phyloP scores from a whole-genome alignment of 2,113 vertebrate genomes.

The Microcebus lehilahytsara region DNA sequence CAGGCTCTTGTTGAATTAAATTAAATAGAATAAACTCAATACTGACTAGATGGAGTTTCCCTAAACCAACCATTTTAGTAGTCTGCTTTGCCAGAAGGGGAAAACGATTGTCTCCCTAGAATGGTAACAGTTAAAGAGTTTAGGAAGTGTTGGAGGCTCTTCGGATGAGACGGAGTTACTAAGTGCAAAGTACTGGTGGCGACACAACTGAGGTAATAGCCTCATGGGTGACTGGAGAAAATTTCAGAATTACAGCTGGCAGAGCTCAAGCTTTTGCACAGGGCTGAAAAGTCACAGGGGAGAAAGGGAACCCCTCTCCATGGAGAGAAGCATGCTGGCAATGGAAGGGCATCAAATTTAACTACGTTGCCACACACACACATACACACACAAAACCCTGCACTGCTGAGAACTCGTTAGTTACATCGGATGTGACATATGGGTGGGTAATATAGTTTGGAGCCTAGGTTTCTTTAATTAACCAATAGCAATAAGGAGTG shows the following conservation, averaged over 20 bases:
- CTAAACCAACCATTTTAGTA: not conserved
- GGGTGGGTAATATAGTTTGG: constrained; percentile 71
- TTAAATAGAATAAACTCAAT: constrained; percentile 48
- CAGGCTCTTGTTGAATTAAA: not conserved
- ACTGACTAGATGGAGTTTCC: not conserved
- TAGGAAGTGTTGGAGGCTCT: constrained; percentile 21
- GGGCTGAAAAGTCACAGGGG: constrained; percentile 55
- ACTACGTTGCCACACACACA: constrained; percentile 34
- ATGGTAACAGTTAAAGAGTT: not conserved
- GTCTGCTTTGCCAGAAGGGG: constrained; percentile 22
- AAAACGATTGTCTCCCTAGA: not conserved
- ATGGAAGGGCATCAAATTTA: constrained; percentile 57
- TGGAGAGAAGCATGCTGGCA: constrained; percentile 21
- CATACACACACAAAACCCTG: not conserved
- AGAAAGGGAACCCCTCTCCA: constrained; percentile 58
- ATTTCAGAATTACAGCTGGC: constrained; percentile 46
- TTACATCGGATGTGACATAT: constrained; percentile 77
- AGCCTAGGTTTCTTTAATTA: constrained; percentile 79
- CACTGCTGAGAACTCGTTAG: constrained; percentile 78
- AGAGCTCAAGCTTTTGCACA: constrained; percentile 46
- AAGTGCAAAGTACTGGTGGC: not conserved
- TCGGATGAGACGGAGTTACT: constrained; percentile 41
- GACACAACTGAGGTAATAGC: not conserved
- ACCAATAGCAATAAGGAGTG: constrained; percentile 77
- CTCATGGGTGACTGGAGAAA: constrained; percentile 19